Conservation (phyloP, 1,140 invertebrate genomes). For the Drosophila suzukii region DNA sequence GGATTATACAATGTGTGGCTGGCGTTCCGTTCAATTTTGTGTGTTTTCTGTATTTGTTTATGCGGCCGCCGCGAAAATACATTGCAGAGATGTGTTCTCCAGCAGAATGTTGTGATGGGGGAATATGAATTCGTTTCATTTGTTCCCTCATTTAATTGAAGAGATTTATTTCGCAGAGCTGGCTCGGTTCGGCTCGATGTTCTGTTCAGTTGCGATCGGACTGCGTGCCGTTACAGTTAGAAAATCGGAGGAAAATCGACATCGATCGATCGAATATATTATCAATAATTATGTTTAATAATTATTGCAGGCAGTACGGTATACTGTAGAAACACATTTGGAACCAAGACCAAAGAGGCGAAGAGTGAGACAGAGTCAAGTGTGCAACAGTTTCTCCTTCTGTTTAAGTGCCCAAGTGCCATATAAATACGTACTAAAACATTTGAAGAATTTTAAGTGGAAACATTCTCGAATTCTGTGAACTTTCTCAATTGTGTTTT, state of each 20-base stretch:
- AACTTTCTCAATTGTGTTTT: slow-evolving; percentile 54
- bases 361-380: slow-evolving; percentile 16
- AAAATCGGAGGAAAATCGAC: slow-evolving; percentile 25
- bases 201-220: slow-evolving; percentile 66
- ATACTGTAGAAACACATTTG: slow-evolving; percentile 21
- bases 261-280: slow-evolving; percentile 2
- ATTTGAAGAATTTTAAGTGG: slow-evolving; percentile 75
- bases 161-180: slow-evolving; percentile 69
- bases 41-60: slow-evolving; percentile 47
- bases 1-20: slow-evolving; percentile 64
- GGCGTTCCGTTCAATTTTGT: slow-evolving; percentile 36
- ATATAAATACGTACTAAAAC: slow-evolving; percentile 38
- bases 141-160: slow-evolving; percentile 74
- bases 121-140: slow-evolving; percentile 64
- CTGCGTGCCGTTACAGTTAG: slow-evolving; percentile 50
- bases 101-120: slow-evolving; percentile 32
- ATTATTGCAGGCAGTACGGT: slow-evolving; percentile 6
- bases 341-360: background rate
- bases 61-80: slow-evolving; percentile 58
- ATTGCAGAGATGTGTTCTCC: slow-evolving; percentile 53
- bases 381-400: slow-evolving; percentile 40
- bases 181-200: slow-evolving; percentile 20
- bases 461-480: slow-evolving; percentile 53
- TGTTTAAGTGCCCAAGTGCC: slow-evolving; percentile 51
- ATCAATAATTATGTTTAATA: slow-evolving; percentile 32